Base-by-base conservation (phyloP, 1,140 invertebrate genomes). In the Pentalonia nigronervosa region DNA sequence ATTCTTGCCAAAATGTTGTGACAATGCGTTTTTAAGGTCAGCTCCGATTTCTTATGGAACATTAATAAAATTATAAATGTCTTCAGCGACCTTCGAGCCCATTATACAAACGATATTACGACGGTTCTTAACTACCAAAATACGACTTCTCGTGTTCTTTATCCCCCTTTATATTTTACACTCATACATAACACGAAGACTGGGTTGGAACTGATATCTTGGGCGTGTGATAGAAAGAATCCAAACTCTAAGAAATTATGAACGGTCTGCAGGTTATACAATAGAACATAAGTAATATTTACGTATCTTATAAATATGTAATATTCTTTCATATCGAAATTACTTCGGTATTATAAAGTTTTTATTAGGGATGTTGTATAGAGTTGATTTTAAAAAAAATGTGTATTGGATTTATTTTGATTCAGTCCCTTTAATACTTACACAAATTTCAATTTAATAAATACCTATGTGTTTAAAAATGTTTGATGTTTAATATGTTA, bases 21-120 rank as follows among this genome's bases (percentile, higher is more conserved):
- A 93, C 91, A 93, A 93, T 93, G 91, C 91, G 36, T 93, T 93
- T 93, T 93, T 93, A 93, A 93, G 91, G 91, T 93, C 91, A 93
- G 81, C 81, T 93, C 48, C 91, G 48, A 93, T 93, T 93, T 93
- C 91, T 93, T 93, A 93, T 48, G 91, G 91, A 93, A 93, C 91
- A 93, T 93, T 93, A 93, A 93, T 93, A 93, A 93, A 93, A 93
- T 93, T 83, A 36, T 93, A 53, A 45, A 8, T 47, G 41, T 84
- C 90, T 92, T 56, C 30, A 3, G 67, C 67, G 91, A 93, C 91
- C 91, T 93, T 93, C 91, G 91, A 36, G 34, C n/a, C n/a, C 56
- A 67, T 93, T 93, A 93, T 93, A 93, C 56, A 86, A 86, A 93
- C 81, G 91, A 86, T 81, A 25, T n/a, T 53, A 83, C 48, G 48